Evolutionary conservation across 2,113 vertebrate species (phyloP), one percentile per base, ranked within the genome.

Genomic region (Scopus umbretta): DNA sequence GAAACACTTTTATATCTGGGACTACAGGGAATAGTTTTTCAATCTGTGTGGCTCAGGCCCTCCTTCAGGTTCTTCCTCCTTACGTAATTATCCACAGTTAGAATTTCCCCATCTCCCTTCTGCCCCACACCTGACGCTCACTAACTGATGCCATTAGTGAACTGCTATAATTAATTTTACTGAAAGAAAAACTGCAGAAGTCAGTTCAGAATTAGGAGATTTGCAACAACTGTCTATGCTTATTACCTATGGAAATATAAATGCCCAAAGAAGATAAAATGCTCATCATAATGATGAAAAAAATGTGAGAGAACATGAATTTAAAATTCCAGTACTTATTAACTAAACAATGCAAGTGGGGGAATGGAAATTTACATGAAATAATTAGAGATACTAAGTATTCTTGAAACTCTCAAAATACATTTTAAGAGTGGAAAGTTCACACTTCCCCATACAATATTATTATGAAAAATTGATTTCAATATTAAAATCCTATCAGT

Each of bases 401-500:
- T 96, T 97, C 95, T 80, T 96, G 50, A 95, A 97, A 96, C 66
- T 97, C 94, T 96, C 85, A 91, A 96, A 97, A 95, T 95, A 90
- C 90, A 96, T 96, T 97, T 97, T 96, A 96, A 95, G 82, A 52
- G 90, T 97, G 72, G 96, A 90, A 97, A 97, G 97, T 97, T 98
- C 96, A 97, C 88, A 87, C 47, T 87, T 97, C 80, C 86, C 94
- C 88, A 94, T 93, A 92, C 76, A 95, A 94, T 96, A 96, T 91
- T 97, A 97, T 89, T 97, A 97, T 88, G 90, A 96, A 95, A 96
- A 97, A 97, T 83, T 86, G 61, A 95, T 93, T 94, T 86, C 65
- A 94, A 65, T 93, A 92, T 97, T 96, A 97, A 98, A 98, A 96
- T 97, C 95, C 80, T 98, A 97, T 98, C 96, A 95, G 95, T 92